Evolutionary conservation across 92 coral and sea anemone genomes (phyloP).

Genomic region (Epizoanthus scotinus): DNA sequence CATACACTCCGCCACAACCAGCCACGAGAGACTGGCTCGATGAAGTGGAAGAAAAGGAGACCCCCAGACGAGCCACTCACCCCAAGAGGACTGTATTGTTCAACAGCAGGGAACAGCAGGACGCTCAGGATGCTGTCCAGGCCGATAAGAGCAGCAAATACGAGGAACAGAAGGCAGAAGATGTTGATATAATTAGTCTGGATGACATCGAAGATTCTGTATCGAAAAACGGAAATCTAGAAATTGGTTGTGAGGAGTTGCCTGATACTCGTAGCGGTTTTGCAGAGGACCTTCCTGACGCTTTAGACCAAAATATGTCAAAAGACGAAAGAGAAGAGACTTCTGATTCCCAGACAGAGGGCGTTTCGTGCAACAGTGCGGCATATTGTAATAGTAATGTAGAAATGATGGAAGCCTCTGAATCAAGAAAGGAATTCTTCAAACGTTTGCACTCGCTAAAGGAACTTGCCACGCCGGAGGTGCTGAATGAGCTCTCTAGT

Average conservation of each 20-base stretch:
- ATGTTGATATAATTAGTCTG: not conserved
- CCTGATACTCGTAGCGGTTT: not conserved
- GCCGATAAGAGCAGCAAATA: not conserved
- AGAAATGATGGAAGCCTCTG: slow-evolving; percentile 27
- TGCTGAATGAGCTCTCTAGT: slow-evolving; percentile 60
- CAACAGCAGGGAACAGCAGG: not conserved
- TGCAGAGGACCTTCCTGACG: not conserved
- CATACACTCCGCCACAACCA: slow-evolving; percentile 31
- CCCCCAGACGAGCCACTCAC: slow-evolving; percentile 30
- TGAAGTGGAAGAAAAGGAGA: slow-evolving; percentile 11
- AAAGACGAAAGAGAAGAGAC: not conserved
- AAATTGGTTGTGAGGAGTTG: not conserved
- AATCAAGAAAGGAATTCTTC: slow-evolving; percentile 42
- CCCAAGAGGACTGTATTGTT: slow-evolving; percentile 38
- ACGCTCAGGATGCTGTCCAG: not conserved
- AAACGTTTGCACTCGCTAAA: slow-evolving; percentile 53
- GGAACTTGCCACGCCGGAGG: slow-evolving; percentile 67
- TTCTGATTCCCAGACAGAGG: not conserved
- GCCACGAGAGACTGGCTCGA: slow-evolving; percentile 12
- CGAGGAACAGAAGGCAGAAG: not conserved
- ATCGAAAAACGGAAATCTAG: not conserved
- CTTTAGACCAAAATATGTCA: not conserved
- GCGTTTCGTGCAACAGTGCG: not conserved
- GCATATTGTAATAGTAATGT: not conserved
- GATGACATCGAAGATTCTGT: slow-evolving; percentile 1